Base-by-base conservation (phyloP, 2,113 vertebrate species). In the Erythrolamprus reginae region DNA sequence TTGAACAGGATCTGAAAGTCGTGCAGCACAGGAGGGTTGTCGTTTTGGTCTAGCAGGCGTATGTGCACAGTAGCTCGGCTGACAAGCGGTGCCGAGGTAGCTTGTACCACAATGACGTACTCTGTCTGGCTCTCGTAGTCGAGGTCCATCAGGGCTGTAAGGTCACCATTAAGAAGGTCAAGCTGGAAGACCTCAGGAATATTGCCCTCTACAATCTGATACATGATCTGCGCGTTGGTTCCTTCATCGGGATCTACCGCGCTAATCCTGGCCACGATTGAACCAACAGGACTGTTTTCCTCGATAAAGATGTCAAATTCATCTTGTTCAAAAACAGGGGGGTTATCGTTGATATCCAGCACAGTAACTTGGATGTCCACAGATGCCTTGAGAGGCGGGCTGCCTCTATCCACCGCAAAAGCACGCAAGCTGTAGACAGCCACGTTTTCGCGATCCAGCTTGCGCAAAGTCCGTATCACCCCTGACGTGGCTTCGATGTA, bases 1-100 rank as follows among this genome's bases (percentile, higher is more conserved):
- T 99, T 99, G 96, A 99, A 99, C 91, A 99, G 98, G 83, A 99
- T 99, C 96, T 99, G 98, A 96, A 99, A 99, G 96, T 99, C 95
- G 0, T 98, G 97, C 92, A 99, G 95, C 89, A 98, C 96, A 0
- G 99, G 99, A 0, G 95, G 65, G 61, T 99, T 99, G 96, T 99
- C 99, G 0, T 99, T 99, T 93, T 99, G 97, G 92, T 99, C 99
- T 65, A 98, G 84, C 1, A 99, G 97, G 12, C 97, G 97, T 83
- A 99, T 95, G 95, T 97, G 98, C 89, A 99, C 98, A 0, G 98
- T 99, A 45, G 99, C 98, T 82, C 99, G 96, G 96, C 99, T 99
- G 82, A 99, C 99, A 1, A 99, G 96, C 0, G 99, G 99, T 0
- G 99, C 98, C 0, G 99, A 99, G 0, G 99, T 99, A 90, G 99